phyloP scores from a whole-genome alignment of 2,888 invertebrate genomes.

The Scaptomyza parva region DNA sequence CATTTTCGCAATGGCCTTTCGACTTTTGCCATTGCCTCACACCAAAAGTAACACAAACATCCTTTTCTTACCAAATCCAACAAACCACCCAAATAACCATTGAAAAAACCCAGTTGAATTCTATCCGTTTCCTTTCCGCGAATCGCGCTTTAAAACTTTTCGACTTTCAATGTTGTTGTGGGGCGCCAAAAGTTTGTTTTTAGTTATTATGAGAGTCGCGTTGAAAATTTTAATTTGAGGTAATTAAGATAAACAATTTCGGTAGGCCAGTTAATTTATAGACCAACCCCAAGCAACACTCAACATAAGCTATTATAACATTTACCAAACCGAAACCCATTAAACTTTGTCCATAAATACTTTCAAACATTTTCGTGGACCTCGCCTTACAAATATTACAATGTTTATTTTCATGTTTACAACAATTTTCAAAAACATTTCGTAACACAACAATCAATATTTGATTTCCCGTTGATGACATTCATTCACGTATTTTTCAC shows the following conservation, averaged over 20 bases:
- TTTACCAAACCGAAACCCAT: conserved; percentile 45
- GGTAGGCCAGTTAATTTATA: conserved; percentile 67
- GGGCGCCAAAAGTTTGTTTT: conserved; percentile 54
- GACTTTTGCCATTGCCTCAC: conserved; percentile 49
- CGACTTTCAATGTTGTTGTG: conserved; percentile 45
- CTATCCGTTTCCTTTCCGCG: background rate
- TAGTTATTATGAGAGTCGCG: conserved; percentile 57
- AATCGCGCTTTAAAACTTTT: conserved; percentile 41
- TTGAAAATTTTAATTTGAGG: conserved; percentile 80
- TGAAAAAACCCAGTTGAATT: background rate
- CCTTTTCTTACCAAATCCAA: too few species aligned
- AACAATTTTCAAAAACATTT: conserved; percentile 6
- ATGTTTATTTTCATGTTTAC: conserved; percentile 56
- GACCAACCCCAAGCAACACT: conserved; percentile 8
- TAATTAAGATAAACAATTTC: conserved; percentile 81
- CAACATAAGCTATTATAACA: conserved; percentile 27
- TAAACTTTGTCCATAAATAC: conserved; percentile 71
- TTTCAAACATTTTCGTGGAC: conserved; percentile 17
- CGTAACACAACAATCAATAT: conserved; percentile 51
- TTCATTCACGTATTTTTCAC: conserved; percentile 3
- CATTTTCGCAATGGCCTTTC: conserved; percentile 58
- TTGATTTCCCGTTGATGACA: conserved; percentile 35
- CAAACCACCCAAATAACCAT: conserved; percentile 13
- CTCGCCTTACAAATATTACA: conserved; percentile 19
- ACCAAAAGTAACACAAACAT: conserved; percentile 29